Conservation (phyloP, 2,888 invertebrate species). For the Diarsia rubi region DNA sequence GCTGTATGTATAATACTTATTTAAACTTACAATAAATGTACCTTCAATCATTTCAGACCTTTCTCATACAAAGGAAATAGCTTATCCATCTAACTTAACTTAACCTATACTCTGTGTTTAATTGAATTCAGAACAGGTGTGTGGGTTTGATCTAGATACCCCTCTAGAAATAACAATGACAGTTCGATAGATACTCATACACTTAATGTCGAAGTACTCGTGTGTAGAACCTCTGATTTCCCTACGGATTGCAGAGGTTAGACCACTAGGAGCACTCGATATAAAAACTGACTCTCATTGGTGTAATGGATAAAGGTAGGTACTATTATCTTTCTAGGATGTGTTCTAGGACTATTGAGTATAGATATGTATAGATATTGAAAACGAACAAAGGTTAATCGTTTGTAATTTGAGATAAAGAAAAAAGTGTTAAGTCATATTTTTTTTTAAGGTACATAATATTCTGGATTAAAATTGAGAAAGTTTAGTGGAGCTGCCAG, state of each 20-base stretch:
- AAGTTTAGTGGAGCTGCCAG: neutral
- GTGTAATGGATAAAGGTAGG: neutral
- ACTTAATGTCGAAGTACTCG: slow-evolving; percentile 17
- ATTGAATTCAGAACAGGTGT: neutral
- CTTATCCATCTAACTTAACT: neutral
- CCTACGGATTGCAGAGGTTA: slow-evolving; percentile 15
- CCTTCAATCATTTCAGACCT: neutral
- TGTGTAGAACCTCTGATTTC: slow-evolving; percentile 30
- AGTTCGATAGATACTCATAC: slow-evolving; percentile 4
- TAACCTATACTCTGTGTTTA: neutral
- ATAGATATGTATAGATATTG: slow-evolving; percentile 7
- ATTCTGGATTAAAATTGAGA: neutral
- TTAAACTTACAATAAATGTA: too few relatives aligned
- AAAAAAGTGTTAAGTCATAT: too few relatives aligned
- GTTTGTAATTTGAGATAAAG: neutral
- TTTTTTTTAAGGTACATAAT: too few relatives aligned
- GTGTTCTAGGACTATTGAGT: neutral
- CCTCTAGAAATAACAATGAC: neutral
- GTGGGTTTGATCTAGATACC: neutral
- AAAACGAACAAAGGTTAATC: neutral
- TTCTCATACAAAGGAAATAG: neutral
- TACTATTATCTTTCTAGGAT: neutral
- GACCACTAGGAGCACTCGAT: slow-evolving; percentile 16
- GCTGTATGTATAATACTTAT: too few relatives aligned
- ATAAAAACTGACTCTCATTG: slow-evolving; percentile 14